Base-by-base conservation (phyloP, 2,888 invertebrate species). In the Poecilus cupreus region DNA sequence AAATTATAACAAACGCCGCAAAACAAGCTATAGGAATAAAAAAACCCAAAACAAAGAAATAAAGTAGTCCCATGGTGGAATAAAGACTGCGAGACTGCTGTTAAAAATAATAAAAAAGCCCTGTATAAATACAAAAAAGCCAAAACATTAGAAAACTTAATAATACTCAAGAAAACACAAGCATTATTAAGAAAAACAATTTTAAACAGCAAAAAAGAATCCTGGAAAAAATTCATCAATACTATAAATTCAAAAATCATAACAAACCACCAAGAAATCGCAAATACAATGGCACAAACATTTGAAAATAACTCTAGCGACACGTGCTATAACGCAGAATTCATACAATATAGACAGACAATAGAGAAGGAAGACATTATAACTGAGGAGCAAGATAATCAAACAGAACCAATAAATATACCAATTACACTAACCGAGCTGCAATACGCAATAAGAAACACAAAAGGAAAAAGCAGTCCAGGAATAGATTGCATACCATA, bases 181-280 rank as follows among this genome's bases (percentile, higher is more conserved):
- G n/a, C n/a, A n/a, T 5, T 49, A 49, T 4, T 16, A 54, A 54
- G 54, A 54, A 26, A 37, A 76, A 76, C 39, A 20, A 37, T 76
- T 8, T 10, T 54, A 3, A 10, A 57, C 16, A 76, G 37, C 57
- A 76, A 76, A 32, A 76, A 37, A 37, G 32, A 24, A 16, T 54
- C 54, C 11, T 76, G 76, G 76, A 4, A 39, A 11, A 16, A 37
- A 10, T 68, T 18, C 37, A 13, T 16, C 6, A 2, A 32, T 13
- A 13, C 3, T 1, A 68, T 68, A 5, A 10, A 37, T 2, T 37
- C 4, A 1, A n/a, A 32, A 32, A 68, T 16, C 8, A 13, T 68
- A n/a, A 37, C 64, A 18, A 8, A n/a, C 10, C 13, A 13, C 0
- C 16, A 68, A 37, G 37, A 68, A 3, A 68, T 68, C 10, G 2